Conservation (phyloP, 2,888 invertebrate genomes). For the Callyntrura sp. region DNA sequence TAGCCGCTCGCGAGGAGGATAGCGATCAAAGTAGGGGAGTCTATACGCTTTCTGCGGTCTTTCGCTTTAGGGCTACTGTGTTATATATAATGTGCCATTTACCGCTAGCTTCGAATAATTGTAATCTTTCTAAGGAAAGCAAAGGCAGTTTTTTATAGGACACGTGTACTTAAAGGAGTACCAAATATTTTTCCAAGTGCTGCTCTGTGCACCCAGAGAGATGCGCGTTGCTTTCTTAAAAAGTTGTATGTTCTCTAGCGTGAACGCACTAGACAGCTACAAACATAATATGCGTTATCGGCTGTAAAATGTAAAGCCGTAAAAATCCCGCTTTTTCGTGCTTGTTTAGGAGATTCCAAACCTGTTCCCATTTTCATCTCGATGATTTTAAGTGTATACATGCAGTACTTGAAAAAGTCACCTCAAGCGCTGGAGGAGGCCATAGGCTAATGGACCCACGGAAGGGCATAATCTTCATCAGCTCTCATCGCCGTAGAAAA, state of each 20-base stretch:
- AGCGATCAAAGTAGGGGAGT: background rate
- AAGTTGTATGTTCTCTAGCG: background rate
- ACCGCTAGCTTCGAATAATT: background rate
- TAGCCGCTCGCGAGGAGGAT: background rate
- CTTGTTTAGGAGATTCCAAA: background rate
- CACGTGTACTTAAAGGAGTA: background rate
- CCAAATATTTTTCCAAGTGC: background rate
- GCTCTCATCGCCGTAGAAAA: background rate
- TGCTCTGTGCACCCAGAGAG: background rate
- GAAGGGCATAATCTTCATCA: conserved; percentile 9
- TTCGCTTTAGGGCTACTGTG: no score
- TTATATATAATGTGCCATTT: background rate
- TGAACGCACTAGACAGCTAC: background rate
- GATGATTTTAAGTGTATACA: background rate
- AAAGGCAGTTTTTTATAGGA: background rate
- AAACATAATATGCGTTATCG: background rate
- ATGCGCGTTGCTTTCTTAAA: background rate
- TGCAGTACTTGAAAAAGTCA: conserved; percentile 6
- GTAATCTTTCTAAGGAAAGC: conserved; percentile 10
- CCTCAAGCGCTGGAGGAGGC: conserved; percentile 18
- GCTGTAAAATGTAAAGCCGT: background rate
- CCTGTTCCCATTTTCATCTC: conserved; percentile 9
- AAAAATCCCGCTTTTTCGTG: conserved; percentile 8
- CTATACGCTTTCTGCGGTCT: background rate
- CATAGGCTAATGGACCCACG: conserved; percentile 9